phyloP scores from a whole-genome alignment of 2,797 vertebrate genomes.

The Florisuga fusca region DNA sequence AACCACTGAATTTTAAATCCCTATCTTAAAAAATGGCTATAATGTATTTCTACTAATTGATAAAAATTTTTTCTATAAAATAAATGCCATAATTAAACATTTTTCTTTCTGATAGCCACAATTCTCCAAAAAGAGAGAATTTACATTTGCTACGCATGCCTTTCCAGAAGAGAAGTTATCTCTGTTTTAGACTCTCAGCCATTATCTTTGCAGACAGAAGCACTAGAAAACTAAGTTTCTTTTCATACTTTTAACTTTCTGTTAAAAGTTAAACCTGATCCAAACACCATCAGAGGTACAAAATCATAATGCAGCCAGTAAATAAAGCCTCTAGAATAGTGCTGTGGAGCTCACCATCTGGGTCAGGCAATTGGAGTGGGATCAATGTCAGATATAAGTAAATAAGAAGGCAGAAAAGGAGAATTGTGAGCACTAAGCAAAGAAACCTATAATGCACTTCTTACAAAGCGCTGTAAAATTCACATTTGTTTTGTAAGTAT shows the following conservation, averaged over 20 bases:
- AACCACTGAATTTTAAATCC: background rate
- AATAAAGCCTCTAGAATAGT: background rate
- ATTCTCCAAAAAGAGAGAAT: background rate
- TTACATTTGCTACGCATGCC: background rate
- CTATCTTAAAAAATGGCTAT: background rate
- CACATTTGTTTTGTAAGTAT: conserved; percentile 78
- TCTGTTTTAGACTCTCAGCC: background rate
- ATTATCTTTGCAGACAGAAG: background rate
- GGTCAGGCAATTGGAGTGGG: background rate
- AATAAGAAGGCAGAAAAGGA: conserved; percentile 33
- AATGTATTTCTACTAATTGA: background rate
- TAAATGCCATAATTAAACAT: background rate
- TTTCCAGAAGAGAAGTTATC: background rate
- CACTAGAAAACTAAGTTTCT: background rate
- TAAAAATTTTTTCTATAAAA: background rate
- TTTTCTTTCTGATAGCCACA: background rate
- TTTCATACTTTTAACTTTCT: background rate
- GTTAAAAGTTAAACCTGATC: background rate
- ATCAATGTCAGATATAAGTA: background rate
- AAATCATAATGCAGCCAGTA: background rate
- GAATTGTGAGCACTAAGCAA: background rate
- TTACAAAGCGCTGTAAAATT: conserved; percentile 73
- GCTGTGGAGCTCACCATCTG: background rate
- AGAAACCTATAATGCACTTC: conserved; percentile 53
- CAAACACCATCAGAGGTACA: background rate